Base-by-base conservation (phyloP, 2,113 vertebrate genomes). In the Lophochroa leadbeateri region DNA sequence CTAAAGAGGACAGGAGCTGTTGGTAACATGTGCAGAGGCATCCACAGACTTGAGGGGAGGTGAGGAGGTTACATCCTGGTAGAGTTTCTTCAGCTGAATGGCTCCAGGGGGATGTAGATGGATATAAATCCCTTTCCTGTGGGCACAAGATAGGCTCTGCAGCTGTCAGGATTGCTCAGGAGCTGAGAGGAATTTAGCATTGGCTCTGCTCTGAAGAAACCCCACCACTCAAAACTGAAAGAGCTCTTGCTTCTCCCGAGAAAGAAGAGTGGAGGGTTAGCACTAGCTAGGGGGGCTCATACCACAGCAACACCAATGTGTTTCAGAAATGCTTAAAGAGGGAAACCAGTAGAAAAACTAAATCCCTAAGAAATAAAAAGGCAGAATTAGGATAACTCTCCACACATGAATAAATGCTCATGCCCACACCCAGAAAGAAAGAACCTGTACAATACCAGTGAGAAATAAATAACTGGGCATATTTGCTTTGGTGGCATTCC, bases 11-110 rank as follows among this genome's bases (percentile, higher is more conserved):
- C 15, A 53, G 33, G 52, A 68, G 19, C 4, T 53, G 2, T 64
- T 58, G 39, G 24, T n/a, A 74, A 25, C 24, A 37, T 37, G 52
- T 17, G 17, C n/a, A 67, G 16, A 13, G 33, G 50, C 31, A 16
- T 60, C 10, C 5, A 1, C 24, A 17, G 7, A 28, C 24, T 37
- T 10, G 29, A 0, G 2, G 4, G 1, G 2, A 4, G 13, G 13
- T 2, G 4, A 67, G 58, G 19, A 85, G 7, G 23, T 65, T 37
- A 23, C 0, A 0, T 24, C 44, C 43, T 52, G 37, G 2, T 35
- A 46, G 50, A 70, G 11, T 13, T 70, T 43, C 33, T 71, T 86
- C 6, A 4, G 50, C 61, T 58, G 16, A 67, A 67, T 6, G 2
- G 27, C 31, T 79, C 41, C 37, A 43, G 5, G 27, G 21, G 8